Evolutionary conservation across 2,113 vertebrate genomes (phyloP), one percentile per base, ranked within the genome.

Genomic region (Halichoeres trimaculatus): DNA sequence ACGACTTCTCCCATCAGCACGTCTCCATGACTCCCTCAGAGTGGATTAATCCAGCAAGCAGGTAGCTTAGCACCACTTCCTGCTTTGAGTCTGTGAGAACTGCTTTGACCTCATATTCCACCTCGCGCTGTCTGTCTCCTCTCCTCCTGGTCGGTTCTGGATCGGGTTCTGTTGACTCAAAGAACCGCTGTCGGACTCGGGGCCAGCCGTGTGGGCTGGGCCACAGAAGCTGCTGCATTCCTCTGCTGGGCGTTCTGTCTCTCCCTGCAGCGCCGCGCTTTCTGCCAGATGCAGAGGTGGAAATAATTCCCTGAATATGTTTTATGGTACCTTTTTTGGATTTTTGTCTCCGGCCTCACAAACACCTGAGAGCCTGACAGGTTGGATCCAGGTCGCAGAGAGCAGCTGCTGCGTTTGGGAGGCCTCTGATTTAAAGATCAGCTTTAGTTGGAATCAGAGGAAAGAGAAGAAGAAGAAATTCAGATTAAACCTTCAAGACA

Each of bases 111-210:
- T 72, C 26, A 26, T 62, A 56, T 69, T 78, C 84, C 82, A 74
- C 78, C 84, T 89, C 20, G 19, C 43, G 43, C 78, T 41, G 69
- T 72, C 84, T 70, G 71, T 73, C 70, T 62, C 50, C 69, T 69
- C 62, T 77, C 76, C 71, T 72, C 67, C 74, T 69, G 85, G 59
- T 83, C 45, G 63, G 73, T 81, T 80, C 77, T 88, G 88, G 88
- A 83, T 92, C 85, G 68, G 84, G 86, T 89, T 90, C 63, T 88
- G 87, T 91, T 92, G 88, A 88, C 86, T 84, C 80, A 88, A 80
- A 88, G 76, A 77, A 78, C 78, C 64, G 68, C 78, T 56, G 80
- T 84, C 60, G 75, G 85, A 85, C 66, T 84, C 23, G 0, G 78
- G 74, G 76, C 72, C 74, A 77, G 81, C 34, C 62, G 47, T 85